Percentiles rank a stretch among this genome's conserved stretches.
Evolutionary conservation across 2,113 vertebrate species (phyloP).

Genomic region (Clarias batrachus): DNA sequence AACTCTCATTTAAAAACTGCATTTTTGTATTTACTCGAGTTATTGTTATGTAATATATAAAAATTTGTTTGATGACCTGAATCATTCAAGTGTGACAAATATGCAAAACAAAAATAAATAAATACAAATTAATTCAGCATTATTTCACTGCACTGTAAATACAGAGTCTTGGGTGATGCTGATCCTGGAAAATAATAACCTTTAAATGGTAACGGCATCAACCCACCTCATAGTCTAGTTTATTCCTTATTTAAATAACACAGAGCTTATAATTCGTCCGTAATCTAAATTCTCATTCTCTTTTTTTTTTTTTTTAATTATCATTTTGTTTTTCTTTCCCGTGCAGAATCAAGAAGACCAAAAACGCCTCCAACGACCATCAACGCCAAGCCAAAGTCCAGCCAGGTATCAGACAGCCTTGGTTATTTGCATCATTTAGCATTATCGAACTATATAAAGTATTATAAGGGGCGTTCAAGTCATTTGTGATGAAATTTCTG

Average conservation of each 20-base stretch:
- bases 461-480: not conserved
- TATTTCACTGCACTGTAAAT: not conserved
- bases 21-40: no score
- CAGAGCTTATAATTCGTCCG: not conserved
- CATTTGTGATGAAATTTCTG: no score
- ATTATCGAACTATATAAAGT: not conserved
- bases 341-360: conserved; percentile 83
- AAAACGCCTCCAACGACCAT: conserved; percentile 89
- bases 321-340: not conserved
- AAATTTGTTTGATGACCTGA: no score
- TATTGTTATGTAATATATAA: no score
- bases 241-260: not conserved
- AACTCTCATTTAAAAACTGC: no score
- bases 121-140: no score
- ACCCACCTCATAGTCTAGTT: not conserved
- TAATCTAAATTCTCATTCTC: no score
- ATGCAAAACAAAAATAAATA: no score
- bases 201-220: not conserved
- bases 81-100: no score
- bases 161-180: not conserved
- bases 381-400: conserved; percentile 78
- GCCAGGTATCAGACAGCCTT: conserved; percentile 71
- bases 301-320: no score
- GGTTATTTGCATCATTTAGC: not conserved
- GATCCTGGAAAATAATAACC: not conserved